phyloP scores from a whole-genome alignment of 1,140 invertebrate species.

The Plectrocnemia conspersa region DNA sequence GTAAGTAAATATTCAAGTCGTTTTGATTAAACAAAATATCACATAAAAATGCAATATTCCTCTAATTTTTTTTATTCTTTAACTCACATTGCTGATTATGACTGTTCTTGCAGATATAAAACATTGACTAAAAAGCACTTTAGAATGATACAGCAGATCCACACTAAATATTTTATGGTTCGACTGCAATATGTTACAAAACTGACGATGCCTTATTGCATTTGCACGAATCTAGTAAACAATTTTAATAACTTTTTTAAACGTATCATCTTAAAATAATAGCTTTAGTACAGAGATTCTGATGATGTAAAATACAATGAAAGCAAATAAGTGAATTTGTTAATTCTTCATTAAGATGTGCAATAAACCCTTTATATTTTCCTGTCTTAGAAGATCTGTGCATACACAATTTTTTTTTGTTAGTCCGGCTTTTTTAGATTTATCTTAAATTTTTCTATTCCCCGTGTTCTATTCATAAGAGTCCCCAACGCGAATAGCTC shows the following conservation, averaged over 20 bases:
- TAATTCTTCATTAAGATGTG: slow-evolving; percentile 4
- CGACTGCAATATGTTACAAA: slow-evolving; percentile 3
- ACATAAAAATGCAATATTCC: slow-evolving; percentile 14
- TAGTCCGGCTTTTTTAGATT: background rate
- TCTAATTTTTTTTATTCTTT: slow-evolving; percentile 4
- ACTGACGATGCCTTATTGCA: slow-evolving; percentile 1
- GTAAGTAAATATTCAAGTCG: background rate
- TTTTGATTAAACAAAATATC: slow-evolving; percentile 8
- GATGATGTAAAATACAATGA: slow-evolving; percentile 1
- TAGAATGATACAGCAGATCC: background rate
- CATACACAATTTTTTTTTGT: too few species aligned
- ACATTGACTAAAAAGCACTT: background rate
- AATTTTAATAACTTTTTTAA: slow-evolving; percentile 3
- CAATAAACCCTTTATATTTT: background rate
- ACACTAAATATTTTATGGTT: slow-evolving; percentile 4
- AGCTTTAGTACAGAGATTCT: slow-evolving; percentile 1
- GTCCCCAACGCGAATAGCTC: slow-evolving; percentile 3
- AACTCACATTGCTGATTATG: slow-evolving; percentile 1
- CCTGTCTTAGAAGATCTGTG: too few species aligned
- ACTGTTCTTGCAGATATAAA: background rate
- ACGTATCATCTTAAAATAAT: slow-evolving; percentile 7
- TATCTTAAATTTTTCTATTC: background rate
- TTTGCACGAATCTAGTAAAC: slow-evolving; percentile 1
- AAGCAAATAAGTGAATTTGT: background rate
- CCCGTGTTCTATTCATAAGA: background rate